Evolutionary conservation across 1,140 invertebrate genomes (phyloP).

Genomic region (Nomia melanderi): DNA sequence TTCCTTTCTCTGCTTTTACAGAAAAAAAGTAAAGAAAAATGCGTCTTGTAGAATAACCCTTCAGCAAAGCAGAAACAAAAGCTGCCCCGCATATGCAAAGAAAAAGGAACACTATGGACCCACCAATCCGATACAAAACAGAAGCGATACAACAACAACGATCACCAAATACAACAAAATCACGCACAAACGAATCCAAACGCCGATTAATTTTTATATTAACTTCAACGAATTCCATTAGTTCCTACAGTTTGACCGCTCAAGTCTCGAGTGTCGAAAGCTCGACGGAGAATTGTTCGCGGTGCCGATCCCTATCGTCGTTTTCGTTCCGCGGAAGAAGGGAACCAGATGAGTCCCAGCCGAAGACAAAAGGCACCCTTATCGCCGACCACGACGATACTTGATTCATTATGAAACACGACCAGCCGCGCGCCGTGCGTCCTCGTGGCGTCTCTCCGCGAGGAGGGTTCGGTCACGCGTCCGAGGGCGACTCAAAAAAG

Average conservation of each 20-base stretch:
- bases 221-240: background rate
- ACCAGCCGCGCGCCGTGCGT: background rate
- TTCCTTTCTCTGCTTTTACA: no score
- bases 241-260: background rate
- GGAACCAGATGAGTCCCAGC: background rate
- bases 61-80: no score
- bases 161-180: background rate
- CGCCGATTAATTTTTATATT: background rate
- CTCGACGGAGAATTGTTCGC: background rate
- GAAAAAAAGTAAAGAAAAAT: no score
- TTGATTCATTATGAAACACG: constrained; percentile 35
- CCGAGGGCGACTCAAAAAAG: constrained; percentile 22
- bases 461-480: background rate
- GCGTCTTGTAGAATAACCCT: no score
- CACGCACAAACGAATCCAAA: background rate
- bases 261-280: background rate
- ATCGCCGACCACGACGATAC: constrained; percentile 15
- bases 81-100: no score
- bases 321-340: background rate
- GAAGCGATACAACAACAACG: no score
- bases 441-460: background rate
- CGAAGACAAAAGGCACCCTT: constrained; percentile 7
- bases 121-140: no score
- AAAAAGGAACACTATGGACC: no score
- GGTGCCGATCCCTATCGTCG: background rate